Evolutionary conservation across 2,888 invertebrate species (phyloP).

Genomic region (Pandemis corylana): DNA sequence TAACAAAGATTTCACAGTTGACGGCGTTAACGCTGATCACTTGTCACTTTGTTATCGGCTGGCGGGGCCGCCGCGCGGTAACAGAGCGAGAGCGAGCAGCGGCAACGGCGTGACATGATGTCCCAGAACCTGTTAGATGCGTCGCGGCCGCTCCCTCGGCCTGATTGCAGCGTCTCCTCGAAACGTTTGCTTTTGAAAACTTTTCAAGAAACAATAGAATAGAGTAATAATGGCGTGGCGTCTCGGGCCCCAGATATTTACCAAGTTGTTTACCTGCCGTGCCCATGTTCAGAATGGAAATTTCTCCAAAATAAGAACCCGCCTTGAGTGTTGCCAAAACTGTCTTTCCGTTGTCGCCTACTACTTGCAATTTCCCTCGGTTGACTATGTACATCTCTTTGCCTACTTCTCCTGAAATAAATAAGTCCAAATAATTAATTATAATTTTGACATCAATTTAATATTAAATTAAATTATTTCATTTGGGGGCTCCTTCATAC

Average conservation of each 20-base stretch:
- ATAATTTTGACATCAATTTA: neutral
- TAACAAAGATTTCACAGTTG: slow-evolving; percentile 51
- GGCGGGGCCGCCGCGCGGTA: neutral
- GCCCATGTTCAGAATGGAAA: slow-evolving; percentile 99
- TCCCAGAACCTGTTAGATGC: slow-evolving; percentile 81
- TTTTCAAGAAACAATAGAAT: slow-evolving; percentile 74
- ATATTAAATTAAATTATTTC: neutral
- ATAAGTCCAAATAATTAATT: neutral
- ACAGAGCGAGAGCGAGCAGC: slow-evolving; percentile 51
- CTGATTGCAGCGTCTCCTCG: slow-evolving; percentile 84
- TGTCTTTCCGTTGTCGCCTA: slow-evolving; percentile 97
- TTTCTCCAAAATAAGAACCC: slow-evolving; percentile 99
- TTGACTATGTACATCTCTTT: slow-evolving; percentile 99
- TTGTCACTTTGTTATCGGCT: slow-evolving; percentile 47
- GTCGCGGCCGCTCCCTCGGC: slow-evolving; percentile 83
- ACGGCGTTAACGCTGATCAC: slow-evolving; percentile 65
- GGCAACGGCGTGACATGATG: slow-evolving; percentile 67
- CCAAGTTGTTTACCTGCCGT: slow-evolving; percentile 99
- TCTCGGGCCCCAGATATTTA: slow-evolving; percentile 91
- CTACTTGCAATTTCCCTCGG: slow-evolving; percentile 97
- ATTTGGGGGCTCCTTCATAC: too few species aligned
- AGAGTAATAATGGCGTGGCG: slow-evolving; percentile 84
- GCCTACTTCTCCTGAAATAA: slow-evolving; percentile 95
- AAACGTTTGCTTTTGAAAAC: slow-evolving; percentile 80
- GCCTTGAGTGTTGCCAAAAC: slow-evolving; percentile 98